These are phyloP conservation scores for Patella caerulea DNA, from an alignment of 2,888 invertebrate species.

Conservation along the genomic window DNA sequence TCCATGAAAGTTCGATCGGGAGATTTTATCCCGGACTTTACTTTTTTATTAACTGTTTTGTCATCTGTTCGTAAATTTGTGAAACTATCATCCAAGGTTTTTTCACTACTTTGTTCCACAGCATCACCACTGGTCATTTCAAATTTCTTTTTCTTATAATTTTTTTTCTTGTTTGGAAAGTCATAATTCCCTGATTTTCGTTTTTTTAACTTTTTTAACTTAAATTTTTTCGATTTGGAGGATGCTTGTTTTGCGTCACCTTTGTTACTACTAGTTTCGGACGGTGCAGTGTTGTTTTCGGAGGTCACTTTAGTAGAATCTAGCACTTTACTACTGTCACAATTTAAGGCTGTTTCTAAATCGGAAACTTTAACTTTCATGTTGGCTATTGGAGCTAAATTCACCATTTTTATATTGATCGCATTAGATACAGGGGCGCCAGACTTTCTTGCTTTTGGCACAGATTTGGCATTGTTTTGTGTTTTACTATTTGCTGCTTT, in stretches of 20 bases:
- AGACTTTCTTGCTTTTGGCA: constrained; percentile 32
- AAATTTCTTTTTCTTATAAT: constrained; percentile 20
- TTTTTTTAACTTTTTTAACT: neutral
- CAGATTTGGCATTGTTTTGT: constrained; percentile 16
- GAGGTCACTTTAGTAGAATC: neutral
- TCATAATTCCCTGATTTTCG: constrained; percentile 5
- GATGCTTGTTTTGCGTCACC: neutral
- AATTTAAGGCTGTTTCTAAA: neutral
- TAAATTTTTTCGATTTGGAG: neutral
- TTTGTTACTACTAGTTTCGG: neutral
- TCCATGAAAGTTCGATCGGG: constrained; percentile 27
- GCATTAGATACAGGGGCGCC: neutral
- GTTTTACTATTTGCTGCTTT: constrained; percentile 35
- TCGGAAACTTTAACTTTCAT: constrained; percentile 2
- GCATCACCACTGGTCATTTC: constrained; percentile 11
- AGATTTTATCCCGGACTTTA: constrained; percentile 17
- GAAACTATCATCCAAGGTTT: constrained; percentile 32
- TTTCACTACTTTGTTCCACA: constrained; percentile 20
- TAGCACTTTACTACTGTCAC: neutral
- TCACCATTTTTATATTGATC: neutral
- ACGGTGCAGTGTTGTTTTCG: neutral
- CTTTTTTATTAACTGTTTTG: constrained; percentile 30
- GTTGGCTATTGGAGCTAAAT: neutral
- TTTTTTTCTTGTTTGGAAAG: neutral
- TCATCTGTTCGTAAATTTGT: constrained; percentile 39